Percentiles rank a stretch among this genome's conserved stretches.
phyloP scores from a whole-genome alignment of 1,140 invertebrate species.

The Drosophila grimshawi region DNA sequence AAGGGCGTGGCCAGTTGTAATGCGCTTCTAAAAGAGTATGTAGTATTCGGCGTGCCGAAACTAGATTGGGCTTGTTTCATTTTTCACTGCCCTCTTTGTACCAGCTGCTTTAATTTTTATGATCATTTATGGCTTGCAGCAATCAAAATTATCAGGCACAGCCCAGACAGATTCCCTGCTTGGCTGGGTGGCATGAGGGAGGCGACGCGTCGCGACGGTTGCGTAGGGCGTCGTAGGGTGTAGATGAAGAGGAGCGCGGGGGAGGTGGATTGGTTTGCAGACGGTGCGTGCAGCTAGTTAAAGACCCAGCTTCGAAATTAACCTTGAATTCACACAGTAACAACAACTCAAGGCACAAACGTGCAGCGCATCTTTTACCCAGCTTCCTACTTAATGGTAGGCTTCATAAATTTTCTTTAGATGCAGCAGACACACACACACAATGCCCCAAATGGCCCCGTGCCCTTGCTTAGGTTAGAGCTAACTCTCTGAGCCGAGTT shows the following conservation, averaged over 20 bases:
- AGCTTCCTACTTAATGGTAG: slow-evolving; percentile 76
- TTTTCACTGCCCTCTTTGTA: slow-evolving; percentile 47
- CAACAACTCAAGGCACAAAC: slow-evolving; percentile 18
- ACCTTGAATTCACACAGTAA: slow-evolving; percentile 77
- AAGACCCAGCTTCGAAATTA: slow-evolving; percentile 69
- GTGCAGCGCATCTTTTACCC: slow-evolving; percentile 40
- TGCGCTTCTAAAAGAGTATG: background rate
- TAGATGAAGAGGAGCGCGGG: background rate
- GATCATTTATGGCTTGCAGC: slow-evolving; percentile 81
- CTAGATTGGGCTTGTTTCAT: slow-evolving; percentile 15
- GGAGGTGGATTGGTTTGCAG: background rate
- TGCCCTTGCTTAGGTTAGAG: slow-evolving; percentile 26
- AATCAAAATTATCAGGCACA: slow-evolving; percentile 76
- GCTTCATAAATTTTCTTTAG: slow-evolving; percentile 82
- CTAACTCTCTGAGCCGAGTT: background rate
- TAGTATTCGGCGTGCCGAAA: background rate
- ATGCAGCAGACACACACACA: slow-evolving; percentile 46
- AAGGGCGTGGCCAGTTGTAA: no score
- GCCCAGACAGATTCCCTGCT: slow-evolving; percentile 31
- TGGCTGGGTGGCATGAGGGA: slow-evolving; percentile 29
- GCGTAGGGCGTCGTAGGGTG: background rate
- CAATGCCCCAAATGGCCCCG: slow-evolving; percentile 32
- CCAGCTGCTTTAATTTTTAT: slow-evolving; percentile 81
- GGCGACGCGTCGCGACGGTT: slow-evolving; percentile 6
- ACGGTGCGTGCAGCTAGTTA: slow-evolving; percentile 78